phyloP scores from a whole-genome alignment of 2,888 invertebrate species.

The Melanostoma scalare region DNA sequence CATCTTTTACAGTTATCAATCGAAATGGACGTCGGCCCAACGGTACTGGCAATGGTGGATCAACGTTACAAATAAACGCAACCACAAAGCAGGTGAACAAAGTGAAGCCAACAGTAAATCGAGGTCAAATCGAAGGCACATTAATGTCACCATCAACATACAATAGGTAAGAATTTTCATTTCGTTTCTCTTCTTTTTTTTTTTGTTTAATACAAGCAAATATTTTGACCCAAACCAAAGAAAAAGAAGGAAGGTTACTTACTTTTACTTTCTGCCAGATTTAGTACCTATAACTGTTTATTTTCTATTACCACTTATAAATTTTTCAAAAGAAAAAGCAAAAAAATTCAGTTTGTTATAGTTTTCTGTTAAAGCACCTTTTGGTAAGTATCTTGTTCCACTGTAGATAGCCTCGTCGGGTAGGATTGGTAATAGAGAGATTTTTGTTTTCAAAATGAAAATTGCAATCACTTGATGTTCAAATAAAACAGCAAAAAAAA shows the following conservation, averaged over 20 bases:
- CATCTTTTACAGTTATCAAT: slow-evolving; percentile 86
- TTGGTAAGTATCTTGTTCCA: slow-evolving; percentile 72
- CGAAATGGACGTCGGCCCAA: slow-evolving; percentile 87
- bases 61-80: slow-evolving; percentile 84
- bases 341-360: slow-evolving; percentile 69
- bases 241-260: slow-evolving; percentile 53
- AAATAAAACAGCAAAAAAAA: slow-evolving; percentile 1
- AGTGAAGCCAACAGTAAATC: slow-evolving; percentile 93
- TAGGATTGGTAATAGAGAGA: slow-evolving; percentile 65
- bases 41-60: slow-evolving; percentile 78
- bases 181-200: slow-evolving; percentile 10
- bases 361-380: slow-evolving; percentile 71
- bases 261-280: slow-evolving; percentile 70
- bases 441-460: too few species aligned
- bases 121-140: slow-evolving; percentile 88
- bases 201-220: slow-evolving; percentile 32
- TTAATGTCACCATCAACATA: slow-evolving; percentile 87
- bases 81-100: slow-evolving; percentile 93
- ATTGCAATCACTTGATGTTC: slow-evolving; percentile 7
- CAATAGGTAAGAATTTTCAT: slow-evolving; percentile 83
- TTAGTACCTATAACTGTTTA: slow-evolving; percentile 58
- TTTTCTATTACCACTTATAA: slow-evolving; percentile 67
- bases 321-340: slow-evolving; percentile 59
- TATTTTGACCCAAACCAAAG: slow-evolving; percentile 34
- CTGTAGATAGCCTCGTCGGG: slow-evolving; percentile 70